Percentiles rank a stretch among this genome's conserved stretches.
Evolutionary conservation across 2,888 invertebrate genomes (phyloP).

Genomic region (Tachina fera): DNA sequence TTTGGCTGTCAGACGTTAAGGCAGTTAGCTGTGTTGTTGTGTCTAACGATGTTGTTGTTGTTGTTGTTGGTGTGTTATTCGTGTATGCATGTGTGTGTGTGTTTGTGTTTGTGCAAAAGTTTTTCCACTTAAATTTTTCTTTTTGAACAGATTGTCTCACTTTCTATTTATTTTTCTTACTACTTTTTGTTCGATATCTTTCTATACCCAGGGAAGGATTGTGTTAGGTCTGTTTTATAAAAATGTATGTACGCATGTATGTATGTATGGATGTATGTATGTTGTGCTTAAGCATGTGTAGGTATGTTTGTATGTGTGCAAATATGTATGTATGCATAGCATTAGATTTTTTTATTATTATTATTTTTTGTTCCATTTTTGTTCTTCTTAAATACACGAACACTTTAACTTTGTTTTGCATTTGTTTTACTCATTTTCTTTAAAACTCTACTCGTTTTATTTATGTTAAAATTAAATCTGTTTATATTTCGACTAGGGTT

Average conservation of each 20-base stretch:
- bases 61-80: constrained; percentile 6
- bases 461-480: constrained; percentile 55
- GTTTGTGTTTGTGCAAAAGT: constrained; percentile 31
- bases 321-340: constrained; percentile 9
- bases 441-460: constrained; percentile 32
- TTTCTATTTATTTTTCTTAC: constrained; percentile 60
- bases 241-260: neutral
- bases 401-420: constrained; percentile 59
- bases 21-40: constrained; percentile 39
- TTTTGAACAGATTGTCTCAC: constrained; percentile 70
- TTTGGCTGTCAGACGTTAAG: constrained; percentile 60
- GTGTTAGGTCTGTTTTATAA: constrained; percentile 58
- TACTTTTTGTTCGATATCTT: constrained; percentile 38
- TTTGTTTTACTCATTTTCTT: constrained; percentile 27
- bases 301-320: neutral
- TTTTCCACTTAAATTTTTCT: constrained; percentile 45
- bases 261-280: constrained; percentile 15
- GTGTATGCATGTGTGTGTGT: constrained; percentile 22
- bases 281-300: neutral
- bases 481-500: constrained; percentile 37
- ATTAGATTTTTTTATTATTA: constrained; percentile 34
- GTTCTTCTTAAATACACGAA: constrained; percentile 13
- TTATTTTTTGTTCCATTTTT: constrained; percentile 51
- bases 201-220: constrained; percentile 33
- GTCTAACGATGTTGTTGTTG: constrained; percentile 40